Evolutionary conservation across 1,140 invertebrate genomes (phyloP), one percentile per base, ranked within the genome.

Genomic region (Triops longicaudatus): DNA sequence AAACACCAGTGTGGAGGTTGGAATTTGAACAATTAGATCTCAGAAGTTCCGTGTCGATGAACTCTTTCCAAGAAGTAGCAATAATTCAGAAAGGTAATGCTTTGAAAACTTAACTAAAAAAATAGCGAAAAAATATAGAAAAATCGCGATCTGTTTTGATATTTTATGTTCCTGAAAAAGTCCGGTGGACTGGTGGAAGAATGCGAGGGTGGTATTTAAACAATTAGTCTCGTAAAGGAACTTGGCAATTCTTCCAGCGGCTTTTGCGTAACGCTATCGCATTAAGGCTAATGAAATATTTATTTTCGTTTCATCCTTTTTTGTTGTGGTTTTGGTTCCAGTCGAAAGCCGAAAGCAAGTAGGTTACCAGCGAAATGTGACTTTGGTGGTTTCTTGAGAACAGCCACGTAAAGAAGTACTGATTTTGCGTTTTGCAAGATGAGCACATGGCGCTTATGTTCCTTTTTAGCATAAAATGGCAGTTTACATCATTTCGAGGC

Each of bases 301-400:
- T n/a, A 17, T 27, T 22, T 27, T 27, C 27, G 22, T 73, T 27
- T 11, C 17, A 26, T 26, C 12, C 9, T 73, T 27, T 73, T 73
- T 73, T 73, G 4, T 73, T 73, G n/a, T 73, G n/a, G 14, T 73
- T n/a, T 31, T 27, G 73, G 22, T 37, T 37, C n/a, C 73, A 26
- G 22, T n/a, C 73, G 41, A 17, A 73, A 73, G 73, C 73, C 28
- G 73, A 14, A n/a, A 73, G 41, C 12, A 37, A 37, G 50, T 63
- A 22, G n/a, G 7, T n/a, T 17, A n/a, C 50, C 14, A 63, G 10
- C 10, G n/a, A 22, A 63, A 9, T 22, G 50, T 63, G 50, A 63
- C 50, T 63, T 17, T 14, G 22, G 50, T 63, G 50, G 50, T 63
- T 63, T 63, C 14, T 17, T 37, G 17, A 63, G 14, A 6, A 14